Conservation (phyloP, 2,113 vertebrate species). For the Leptosomus discolor region DNA sequence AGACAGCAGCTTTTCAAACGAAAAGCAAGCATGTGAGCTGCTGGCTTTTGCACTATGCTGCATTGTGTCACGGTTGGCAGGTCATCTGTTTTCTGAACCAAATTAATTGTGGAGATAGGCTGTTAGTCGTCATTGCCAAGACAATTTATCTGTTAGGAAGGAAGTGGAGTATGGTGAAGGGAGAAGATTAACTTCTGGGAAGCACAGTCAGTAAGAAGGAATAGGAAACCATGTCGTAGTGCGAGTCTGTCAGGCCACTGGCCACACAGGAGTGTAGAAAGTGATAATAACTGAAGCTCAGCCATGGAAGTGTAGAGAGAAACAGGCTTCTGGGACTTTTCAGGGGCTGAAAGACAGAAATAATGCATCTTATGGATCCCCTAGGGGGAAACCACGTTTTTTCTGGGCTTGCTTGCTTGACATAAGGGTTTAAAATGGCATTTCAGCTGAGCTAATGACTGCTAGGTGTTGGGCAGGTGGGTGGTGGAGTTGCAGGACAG, state of each 20-base stretch:
- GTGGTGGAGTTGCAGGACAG: not conserved
- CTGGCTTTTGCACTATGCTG: not conserved
- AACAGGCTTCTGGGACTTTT: not conserved
- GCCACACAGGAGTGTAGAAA: accelerated
- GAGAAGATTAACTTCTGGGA: not conserved
- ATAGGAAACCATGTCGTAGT: not conserved
- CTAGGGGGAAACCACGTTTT: not conserved
- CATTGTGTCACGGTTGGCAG: not conserved
- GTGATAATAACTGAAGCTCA: not conserved
- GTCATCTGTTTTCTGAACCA: not conserved
- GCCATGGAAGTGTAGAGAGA: not conserved
- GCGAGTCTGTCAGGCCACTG: not conserved
- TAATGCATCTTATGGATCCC: not conserved
- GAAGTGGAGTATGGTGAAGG: not conserved
- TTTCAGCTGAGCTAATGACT: not conserved
- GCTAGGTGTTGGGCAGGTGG: no score
- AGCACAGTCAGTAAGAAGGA: not conserved
- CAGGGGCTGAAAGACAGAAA: not conserved
- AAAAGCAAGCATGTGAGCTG: not conserved
- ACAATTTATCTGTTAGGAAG: not conserved
- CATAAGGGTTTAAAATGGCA: accelerated
- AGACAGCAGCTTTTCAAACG: not conserved
- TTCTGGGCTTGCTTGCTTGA: not conserved
- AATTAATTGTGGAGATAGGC: not conserved
- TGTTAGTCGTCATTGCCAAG: not conserved